Evolutionary conservation across 2,797 vertebrate genomes (phyloP).

Genomic region (Sebastes kiyomatsui): DNA sequence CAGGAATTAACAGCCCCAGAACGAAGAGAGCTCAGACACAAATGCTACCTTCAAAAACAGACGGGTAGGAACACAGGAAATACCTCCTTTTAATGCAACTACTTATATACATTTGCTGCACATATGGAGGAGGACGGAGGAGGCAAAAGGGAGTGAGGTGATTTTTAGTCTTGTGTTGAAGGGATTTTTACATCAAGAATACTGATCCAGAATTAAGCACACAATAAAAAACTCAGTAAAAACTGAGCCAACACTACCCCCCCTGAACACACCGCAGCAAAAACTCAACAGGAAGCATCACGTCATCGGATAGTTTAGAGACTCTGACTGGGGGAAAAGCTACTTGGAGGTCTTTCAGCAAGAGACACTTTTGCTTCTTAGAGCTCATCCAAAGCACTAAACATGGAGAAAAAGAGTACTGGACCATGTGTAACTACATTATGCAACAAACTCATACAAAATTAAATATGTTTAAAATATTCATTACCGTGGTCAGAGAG

Average conservation of each 20-base stretch:
- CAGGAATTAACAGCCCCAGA: slow-evolving; percentile 46
- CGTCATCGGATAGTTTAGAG: neutral
- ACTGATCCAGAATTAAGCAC: neutral
- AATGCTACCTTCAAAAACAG: slow-evolving; percentile 7
- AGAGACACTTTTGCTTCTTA: slow-evolving; percentile 19
- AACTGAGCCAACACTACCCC: neutral
- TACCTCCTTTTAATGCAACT: neutral
- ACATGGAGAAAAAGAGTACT: neutral
- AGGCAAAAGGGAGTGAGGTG: neutral
- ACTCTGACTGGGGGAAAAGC: neutral
- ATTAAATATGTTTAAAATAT: slow-evolving; percentile 50
- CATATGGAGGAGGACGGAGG: neutral
- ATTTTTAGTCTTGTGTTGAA: neutral
- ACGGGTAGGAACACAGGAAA: slow-evolving; percentile 9
- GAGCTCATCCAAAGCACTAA: slow-evolving; percentile 8
- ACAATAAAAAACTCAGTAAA: neutral
- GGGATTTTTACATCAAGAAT: neutral
- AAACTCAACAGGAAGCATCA: neutral
- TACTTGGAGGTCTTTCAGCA: slow-evolving; percentile 4
- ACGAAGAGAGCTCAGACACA: slow-evolving; percentile 10
- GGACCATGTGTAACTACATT: slow-evolving; percentile 46
- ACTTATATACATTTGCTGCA: slow-evolving; percentile 9
- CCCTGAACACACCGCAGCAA: neutral
- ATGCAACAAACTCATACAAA: slow-evolving; percentile 42
- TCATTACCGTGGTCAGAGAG: slow-evolving; percentile 20